phyloP scores from a whole-genome alignment of 2,797 vertebrate species.

The Scomberomorus guttatus region DNA sequence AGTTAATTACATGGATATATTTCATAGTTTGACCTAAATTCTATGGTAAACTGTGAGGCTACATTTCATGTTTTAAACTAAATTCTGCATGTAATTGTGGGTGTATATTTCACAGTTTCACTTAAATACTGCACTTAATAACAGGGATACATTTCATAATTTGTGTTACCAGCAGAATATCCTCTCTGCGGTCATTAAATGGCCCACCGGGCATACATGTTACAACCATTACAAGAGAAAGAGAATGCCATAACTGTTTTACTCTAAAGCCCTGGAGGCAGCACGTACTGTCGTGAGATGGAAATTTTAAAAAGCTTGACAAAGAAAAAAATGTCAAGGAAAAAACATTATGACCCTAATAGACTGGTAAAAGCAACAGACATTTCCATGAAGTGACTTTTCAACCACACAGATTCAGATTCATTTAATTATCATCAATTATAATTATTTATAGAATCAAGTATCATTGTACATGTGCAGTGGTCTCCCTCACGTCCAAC shows the following conservation, averaged over 20 bases:
- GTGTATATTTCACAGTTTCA: constrained; percentile 46
- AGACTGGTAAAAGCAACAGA: neutral
- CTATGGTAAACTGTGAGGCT: constrained; percentile 1
- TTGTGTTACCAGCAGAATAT: constrained; percentile 48
- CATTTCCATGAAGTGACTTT: neutral
- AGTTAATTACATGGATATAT: constrained; percentile 54
- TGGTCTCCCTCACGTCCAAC: neutral
- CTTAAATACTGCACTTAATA: constrained; percentile 47
- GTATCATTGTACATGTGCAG: too few relatives aligned
- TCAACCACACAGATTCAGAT: neutral
- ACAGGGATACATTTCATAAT: constrained; percentile 62
- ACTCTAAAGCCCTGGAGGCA: constrained; percentile 7
- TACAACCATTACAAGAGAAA: constrained; percentile 27
- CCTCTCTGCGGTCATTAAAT: neutral
- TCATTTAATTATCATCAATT: neutral
- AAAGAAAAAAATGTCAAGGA: constrained; percentile 6
- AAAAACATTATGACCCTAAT: neutral
- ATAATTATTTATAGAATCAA: neutral
- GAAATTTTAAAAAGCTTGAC: constrained; percentile 11
- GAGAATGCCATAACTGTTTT: constrained; percentile 18
- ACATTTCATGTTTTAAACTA: constrained; percentile 27
- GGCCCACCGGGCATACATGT: constrained; percentile 1
- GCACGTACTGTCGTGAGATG: neutral
- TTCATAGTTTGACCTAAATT: constrained; percentile 47
- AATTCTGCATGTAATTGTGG: constrained; percentile 49